Percentiles rank a stretch among this genome's conserved stretches.
phyloP scores from a whole-genome alignment of 2,113 vertebrate genomes.

The Caretta caretta region DNA sequence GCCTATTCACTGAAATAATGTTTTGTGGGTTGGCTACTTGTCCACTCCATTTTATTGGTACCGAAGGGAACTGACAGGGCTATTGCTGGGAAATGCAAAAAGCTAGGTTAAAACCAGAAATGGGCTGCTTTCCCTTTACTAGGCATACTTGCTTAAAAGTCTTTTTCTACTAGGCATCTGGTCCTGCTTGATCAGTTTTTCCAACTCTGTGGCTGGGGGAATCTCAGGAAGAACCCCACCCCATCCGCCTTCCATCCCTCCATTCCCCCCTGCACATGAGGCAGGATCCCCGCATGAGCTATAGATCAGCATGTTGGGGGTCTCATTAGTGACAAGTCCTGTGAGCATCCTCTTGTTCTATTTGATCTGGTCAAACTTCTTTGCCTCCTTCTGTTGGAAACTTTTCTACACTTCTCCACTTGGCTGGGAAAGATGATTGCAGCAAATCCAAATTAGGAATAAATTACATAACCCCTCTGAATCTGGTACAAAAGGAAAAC shows the following conservation, averaged over 20 bases:
- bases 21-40: slow-evolving; percentile 38
- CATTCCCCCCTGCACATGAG: background rate
- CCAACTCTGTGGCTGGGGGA: rapidly evolving
- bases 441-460: slow-evolving; percentile 76
- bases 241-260: background rate
- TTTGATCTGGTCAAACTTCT: slow-evolving; percentile 51
- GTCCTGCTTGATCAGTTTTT: rapidly evolving
- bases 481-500: slow-evolving; percentile 50
- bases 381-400: slow-evolving; percentile 65
- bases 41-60: background rate
- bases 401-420: slow-evolving; percentile 65
- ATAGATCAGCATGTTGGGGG: background rate
- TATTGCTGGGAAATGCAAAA: rapidly evolving
- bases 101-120: background rate
- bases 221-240: rapidly evolving
- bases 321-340: background rate
- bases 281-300: background rate
- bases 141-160: background rate
- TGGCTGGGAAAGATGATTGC: slow-evolving; percentile 70
- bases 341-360: background rate
- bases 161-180: rapidly evolving
- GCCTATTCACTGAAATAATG: slow-evolving; percentile 28
- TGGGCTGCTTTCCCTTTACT: background rate
- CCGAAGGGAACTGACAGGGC: background rate
- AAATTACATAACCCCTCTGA: slow-evolving; percentile 73